Base-by-base conservation (phyloP, 2,888 invertebrate species). In the Eilema caniola region DNA sequence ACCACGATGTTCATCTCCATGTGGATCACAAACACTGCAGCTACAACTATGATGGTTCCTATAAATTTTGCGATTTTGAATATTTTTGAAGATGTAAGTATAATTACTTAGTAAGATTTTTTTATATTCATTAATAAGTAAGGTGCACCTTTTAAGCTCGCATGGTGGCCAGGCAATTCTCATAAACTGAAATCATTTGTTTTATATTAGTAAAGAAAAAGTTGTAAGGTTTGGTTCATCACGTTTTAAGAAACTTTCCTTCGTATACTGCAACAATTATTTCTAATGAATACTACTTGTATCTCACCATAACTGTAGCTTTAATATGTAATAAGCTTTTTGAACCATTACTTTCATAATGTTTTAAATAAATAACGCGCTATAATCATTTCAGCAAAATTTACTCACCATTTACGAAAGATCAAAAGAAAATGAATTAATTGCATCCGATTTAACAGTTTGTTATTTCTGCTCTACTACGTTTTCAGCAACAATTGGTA, bases 11-110 rank as follows among this genome's bases (percentile, higher is more conserved):
- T 98, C 80, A 96, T 98, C 66, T 98, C 98, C 0, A 98, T 98
- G 98, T 99, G 98, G 98, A 98, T 99, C 73, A 98, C 98, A 25
- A 99, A 99, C 89, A 98, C 98, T 0, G 98, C 98, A 4, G 98
- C 98, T 0, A 97, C 98, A 0, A 98, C 98, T 0, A 98, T 98
- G 98, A 98, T 98, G 98, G 97, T 98, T 62, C 98, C 98, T 0
- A 98, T 98, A 73, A 97, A 97, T 68, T 97, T 98, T 81, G 98
- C 98, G 2, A 96, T 98, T 0, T 92, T 98, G 0, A 96, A 96
- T 83, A 98, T 98, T 82, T 95, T 98, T 66, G 97, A 98, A 92
- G 93, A 96, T 79, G 97, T 97, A 86, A 93, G 93, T 87, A 72
- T 14, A 11, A 14, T 37, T n/a, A n/a, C n/a, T n/a, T n/a, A n/a